Evolutionary conservation across 92 coral and sea anemone genomes (phyloP), one percentile per base, ranked within the genome.

Genomic region (Parazoanthus atlanticus): DNA sequence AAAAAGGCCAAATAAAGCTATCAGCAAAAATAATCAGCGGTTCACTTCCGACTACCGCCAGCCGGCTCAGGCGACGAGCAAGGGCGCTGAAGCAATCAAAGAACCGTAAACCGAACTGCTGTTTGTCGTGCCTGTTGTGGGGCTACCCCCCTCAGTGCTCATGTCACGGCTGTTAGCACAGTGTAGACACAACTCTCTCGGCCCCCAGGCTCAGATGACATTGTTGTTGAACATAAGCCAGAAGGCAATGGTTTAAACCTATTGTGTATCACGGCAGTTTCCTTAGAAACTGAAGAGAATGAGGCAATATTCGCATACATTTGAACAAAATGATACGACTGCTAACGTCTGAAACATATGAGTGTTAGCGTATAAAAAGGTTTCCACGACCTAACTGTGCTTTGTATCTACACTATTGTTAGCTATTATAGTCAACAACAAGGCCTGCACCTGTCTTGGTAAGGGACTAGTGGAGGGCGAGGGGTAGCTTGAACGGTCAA

Each of bases 91-190:
- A 41, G 26, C 67, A 30, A 41, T 71, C 78, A 19, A 70, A 17
- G 1, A 49, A 69, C 25, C 74, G 87, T 15, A 32, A 32, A 8
- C 65, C 64, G 16, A 84, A 84, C 78, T 84, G 87, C 31, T 84
- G 87, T 43, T 71, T 84, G 67, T 84, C 87, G 8, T 84, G 87
- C n/a, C 61, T 84, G 2, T 43, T 84, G 36, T 84, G 87, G 87
- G 87, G 87, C 0, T 84, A 69, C 67, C 87, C 87, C 64, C 87
- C 87, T 28, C 87, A 84, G 76, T 84, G 87, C 13, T 69, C 87
- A 34, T 84, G 87, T 15, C 52, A 84, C 10, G 87, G 78, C 25
- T 84, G 87, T 12, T 70, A 70, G 64, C 43, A 17, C 79, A 23
- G 2, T 19, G 69, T 25, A 3, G 26, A 23, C 26, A 61, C 69